Conservation (phyloP, 1,140 invertebrate species). For the Thaumetopoea pityocampa region DNA sequence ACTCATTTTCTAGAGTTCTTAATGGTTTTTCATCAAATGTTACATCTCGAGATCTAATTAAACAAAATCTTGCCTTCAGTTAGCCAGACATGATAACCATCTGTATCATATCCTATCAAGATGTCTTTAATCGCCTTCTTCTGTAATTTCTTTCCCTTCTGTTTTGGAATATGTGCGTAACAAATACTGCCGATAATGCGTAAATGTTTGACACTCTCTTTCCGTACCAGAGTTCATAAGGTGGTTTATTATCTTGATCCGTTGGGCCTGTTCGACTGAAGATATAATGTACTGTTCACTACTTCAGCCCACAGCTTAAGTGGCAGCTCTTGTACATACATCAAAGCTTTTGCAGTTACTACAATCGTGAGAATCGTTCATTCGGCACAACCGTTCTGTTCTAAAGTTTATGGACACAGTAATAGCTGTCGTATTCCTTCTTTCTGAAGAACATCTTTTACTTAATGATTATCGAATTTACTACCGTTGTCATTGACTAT, state of each 20-base stretch:
- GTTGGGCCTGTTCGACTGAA: neutral
- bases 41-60: too few relatives aligned
- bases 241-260: too few relatives aligned
- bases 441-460: too few relatives aligned
- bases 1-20: too few relatives aligned
- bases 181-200: neutral
- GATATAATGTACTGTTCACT: neutral
- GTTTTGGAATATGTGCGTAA: neutral
- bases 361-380: neutral
- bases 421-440: too few relatives aligned
- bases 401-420: neutral
- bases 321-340: neutral
- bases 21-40: too few relatives aligned
- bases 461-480: too few relatives aligned
- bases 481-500: constrained; percentile 2
- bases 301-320: neutral
- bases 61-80: too few relatives aligned
- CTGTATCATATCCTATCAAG: constrained; percentile 1
- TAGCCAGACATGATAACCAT: too few relatives aligned
- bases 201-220: neutral
- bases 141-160: constrained; percentile 1
- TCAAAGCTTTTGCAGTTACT: neutral
- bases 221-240: neutral
- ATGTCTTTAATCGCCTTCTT: too few relatives aligned
- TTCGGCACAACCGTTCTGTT: constrained; percentile 4